Evolutionary conservation across 1,140 invertebrate genomes (phyloP).

Genomic region (Tenebrio molitor): DNA sequence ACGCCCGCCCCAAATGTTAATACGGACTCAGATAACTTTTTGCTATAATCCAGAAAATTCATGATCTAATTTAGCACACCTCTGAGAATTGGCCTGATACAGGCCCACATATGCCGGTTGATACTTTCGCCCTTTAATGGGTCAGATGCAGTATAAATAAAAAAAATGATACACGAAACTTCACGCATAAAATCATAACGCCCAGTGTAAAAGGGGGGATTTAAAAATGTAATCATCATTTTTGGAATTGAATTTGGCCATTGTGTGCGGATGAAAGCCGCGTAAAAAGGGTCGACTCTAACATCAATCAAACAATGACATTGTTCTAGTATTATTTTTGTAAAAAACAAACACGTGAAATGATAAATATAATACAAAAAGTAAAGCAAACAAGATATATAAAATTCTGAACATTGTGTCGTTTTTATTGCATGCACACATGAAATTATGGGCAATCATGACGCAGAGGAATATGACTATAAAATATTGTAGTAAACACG

Average conservation of each 20-base stretch:
- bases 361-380: constrained; percentile 50
- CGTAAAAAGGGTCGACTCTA: neutral
- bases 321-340: constrained; percentile 45
- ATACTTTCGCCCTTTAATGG: constrained; percentile 46
- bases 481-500: constrained; percentile 48
- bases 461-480: constrained; percentile 48
- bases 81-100: constrained; percentile 44
- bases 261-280: constrained; percentile 17
- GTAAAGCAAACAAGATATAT: constrained; percentile 47
- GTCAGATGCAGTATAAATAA: constrained; percentile 45
- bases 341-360: constrained; percentile 44
- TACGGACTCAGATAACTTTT: constrained; percentile 40
- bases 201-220: constrained; percentile 20
- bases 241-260: constrained; percentile 24
- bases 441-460: constrained; percentile 52
- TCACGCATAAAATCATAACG: constrained; percentile 36
- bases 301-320: constrained; percentile 39
- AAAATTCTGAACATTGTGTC: constrained; percentile 52
- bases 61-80: constrained; percentile 47
- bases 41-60: constrained; percentile 44
- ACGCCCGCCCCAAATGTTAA: constrained; percentile 45
- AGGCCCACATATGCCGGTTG: constrained; percentile 38
- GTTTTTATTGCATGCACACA: constrained; percentile 53
- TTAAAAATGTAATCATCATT: constrained; percentile 41
- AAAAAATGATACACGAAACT: constrained; percentile 39